Evolutionary conservation across 2,888 invertebrate genomes (phyloP).

Genomic region (Coecobrya sp.): DNA sequence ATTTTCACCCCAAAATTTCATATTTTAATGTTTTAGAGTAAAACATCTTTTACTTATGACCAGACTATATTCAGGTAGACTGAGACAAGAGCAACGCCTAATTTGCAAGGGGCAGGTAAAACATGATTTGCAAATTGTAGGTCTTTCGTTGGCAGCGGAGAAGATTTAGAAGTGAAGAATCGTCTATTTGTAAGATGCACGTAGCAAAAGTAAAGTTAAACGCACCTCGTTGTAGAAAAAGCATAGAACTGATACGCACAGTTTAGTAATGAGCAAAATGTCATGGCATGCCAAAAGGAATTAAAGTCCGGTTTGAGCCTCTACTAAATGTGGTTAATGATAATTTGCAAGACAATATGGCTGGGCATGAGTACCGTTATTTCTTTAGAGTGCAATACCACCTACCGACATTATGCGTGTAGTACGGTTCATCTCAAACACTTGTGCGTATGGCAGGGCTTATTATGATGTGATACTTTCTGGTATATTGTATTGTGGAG

Average conservation of each 20-base stretch:
- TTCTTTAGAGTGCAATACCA: neutral
- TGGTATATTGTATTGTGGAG: too few relatives aligned
- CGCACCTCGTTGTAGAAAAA: neutral
- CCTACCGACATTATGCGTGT: neutral
- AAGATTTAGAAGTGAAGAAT: slow-evolving; percentile 14
- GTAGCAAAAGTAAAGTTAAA: slow-evolving; percentile 15
- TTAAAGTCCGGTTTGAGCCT: slow-evolving; percentile 66
- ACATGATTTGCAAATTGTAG: slow-evolving; percentile 29
- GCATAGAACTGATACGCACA: neutral
- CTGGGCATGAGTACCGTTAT: slow-evolving; percentile 58
- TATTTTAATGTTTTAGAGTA: neutral
- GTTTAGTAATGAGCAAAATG: slow-evolving; percentile 31
- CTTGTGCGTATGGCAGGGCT: neutral
- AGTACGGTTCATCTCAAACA: neutral
- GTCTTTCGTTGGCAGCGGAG: neutral
- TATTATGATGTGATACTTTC: too few relatives aligned
- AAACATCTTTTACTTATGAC: slow-evolving; percentile 11
- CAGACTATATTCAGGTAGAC: neutral
- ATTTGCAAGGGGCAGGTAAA: slow-evolving; percentile 39
- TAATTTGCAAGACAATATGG: slow-evolving; percentile 47
- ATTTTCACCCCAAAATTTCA: neutral
- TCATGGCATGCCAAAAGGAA: slow-evolving; percentile 67
- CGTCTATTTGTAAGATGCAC: neutral
- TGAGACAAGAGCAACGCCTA: slow-evolving; percentile 19
- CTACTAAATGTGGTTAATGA: slow-evolving; percentile 61